Evolutionary conservation across 2,113 vertebrate genomes (phyloP), one percentile per base, ranked within the genome.

Genomic region (Carassius auratus): DNA sequence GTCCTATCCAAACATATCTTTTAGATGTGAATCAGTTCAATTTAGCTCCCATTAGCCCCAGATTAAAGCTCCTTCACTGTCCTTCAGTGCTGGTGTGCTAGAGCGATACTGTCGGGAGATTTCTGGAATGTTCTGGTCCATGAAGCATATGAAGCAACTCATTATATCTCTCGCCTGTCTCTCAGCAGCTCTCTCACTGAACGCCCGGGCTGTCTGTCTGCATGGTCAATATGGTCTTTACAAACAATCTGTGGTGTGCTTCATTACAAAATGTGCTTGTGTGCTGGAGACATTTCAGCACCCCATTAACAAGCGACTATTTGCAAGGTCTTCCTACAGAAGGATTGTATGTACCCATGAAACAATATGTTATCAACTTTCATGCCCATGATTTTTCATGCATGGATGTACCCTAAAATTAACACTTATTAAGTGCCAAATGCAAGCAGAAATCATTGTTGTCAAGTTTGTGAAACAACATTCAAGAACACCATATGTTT

Each of bases 241-340:
- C 87, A 92, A 92, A 90, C 91, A 89, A 80, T 36, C 85, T 89
- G 75, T 86, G 88, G 90, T 91, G 90, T 86, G 88, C 89, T 75
- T 23, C 42, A 5, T 23, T 75, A 26, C n/a, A 42, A 57, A 66
- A 10, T 69, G 62, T 86, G 45, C 9, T 1, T 86, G 74, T 68
- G 45, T 6, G 50, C 64, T 38, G 81, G 75, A 71, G 10, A 45
- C 50, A 52, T 15, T 50, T 26, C 33, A 19, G 30, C 17, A n/a
- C 21, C 42, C n/a, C 33, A 68, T 79, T 30, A 84, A 61, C 36
- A 9, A n/a, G 80, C 38, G 62, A 19, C 26, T 79, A 9, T 59
- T 9, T 61, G 76, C 61, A 61, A 3, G 57, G 57, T 21, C 21
- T 9, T 61, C 8, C 57, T n/a, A n/a, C 8, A 61, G 19, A 9